Evolutionary conservation across 2,797 vertebrate species (phyloP).

Genomic region (Florisuga fusca): DNA sequence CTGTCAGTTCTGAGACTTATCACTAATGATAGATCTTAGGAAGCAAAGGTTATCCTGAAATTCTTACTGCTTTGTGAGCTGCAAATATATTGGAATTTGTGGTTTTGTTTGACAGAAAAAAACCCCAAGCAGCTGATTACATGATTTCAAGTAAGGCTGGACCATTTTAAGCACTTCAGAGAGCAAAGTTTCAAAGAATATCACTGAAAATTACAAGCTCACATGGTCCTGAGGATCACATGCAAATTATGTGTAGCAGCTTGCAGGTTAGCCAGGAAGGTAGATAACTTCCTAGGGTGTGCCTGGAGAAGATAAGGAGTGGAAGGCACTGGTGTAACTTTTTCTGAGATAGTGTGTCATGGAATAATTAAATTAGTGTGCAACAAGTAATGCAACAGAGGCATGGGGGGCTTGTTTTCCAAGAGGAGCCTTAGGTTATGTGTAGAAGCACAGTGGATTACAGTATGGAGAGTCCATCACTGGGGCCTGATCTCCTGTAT

Average conservation of each 20-base stretch:
- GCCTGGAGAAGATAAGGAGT: not conserved
- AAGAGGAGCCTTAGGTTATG: not conserved
- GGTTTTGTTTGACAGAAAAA: not conserved
- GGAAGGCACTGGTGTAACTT: not conserved
- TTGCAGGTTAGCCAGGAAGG: not conserved
- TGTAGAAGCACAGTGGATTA: not conserved
- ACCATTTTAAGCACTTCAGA: not conserved
- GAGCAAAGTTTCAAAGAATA: not conserved
- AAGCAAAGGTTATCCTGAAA: conserved; percentile 25
- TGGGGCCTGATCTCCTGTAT: not conserved
- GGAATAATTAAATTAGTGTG: conserved; percentile 6
- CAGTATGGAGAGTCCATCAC: not conserved
- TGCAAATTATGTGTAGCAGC: not conserved
- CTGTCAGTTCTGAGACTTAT: not conserved
- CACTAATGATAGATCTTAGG: not conserved
- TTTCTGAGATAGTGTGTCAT: not conserved
- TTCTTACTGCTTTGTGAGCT: not conserved
- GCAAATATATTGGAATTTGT: not conserved
- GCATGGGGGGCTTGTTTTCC: not conserved
- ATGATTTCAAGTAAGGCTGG: not conserved
- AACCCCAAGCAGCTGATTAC: not conserved
- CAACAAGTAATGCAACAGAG: not conserved
- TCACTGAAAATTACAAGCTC: not conserved
- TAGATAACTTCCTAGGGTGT: not conserved
- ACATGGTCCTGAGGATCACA: not conserved